Evolutionary conservation across 2,113 vertebrate genomes (phyloP).

Genomic region (Dendrocopos noguchii): DNA sequence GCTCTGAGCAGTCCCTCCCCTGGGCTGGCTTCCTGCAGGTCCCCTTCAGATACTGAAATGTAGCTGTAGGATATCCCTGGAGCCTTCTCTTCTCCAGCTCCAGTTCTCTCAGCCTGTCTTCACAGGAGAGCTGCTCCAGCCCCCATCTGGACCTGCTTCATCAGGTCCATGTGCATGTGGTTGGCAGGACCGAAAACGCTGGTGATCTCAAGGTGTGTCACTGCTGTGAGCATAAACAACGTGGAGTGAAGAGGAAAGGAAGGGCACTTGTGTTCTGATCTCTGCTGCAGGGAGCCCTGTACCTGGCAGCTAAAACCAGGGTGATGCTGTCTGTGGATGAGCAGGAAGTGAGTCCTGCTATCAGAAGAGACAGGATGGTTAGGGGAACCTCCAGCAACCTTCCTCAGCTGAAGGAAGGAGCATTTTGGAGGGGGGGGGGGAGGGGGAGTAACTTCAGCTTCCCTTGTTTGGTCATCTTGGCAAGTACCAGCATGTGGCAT

Average conservation of each 20-base stretch:
- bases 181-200: background rate
- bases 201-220: background rate
- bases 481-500: background rate
- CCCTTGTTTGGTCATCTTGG: background rate
- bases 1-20: no score
- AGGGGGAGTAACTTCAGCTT: background rate
- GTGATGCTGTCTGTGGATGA: background rate
- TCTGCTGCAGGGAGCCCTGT: background rate
- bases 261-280: background rate
- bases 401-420: background rate
- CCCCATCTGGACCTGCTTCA: no score
- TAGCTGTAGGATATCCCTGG: no score
- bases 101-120: no score
- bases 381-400: background rate
- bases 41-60: no score
- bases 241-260: background rate
- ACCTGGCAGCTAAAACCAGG: fast-evolving
- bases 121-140: no score
- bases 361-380: background rate
- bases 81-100: no score
- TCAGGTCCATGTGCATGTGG: background rate
- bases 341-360: background rate
- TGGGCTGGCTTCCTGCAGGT: no score
- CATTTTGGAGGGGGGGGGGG: background rate
- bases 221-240: fast-evolving